A percentile compares a stretch with the other conserved stretches of the same genome.
phyloP scores from a whole-genome alignment of 1,140 invertebrate genomes.

The Wiebesia pumilae region DNA sequence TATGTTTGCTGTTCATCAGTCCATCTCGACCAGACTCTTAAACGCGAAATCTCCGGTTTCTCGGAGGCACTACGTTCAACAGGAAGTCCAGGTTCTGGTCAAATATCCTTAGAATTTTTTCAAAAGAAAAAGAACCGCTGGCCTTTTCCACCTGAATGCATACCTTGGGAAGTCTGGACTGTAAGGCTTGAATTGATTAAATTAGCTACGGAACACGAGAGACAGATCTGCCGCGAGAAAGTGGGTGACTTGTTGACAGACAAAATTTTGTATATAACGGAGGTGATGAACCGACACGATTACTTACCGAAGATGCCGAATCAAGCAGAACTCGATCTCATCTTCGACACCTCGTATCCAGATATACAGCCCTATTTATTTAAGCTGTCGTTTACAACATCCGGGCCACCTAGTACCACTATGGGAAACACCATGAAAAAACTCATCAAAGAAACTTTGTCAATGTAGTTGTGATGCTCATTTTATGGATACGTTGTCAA shows the following conservation, averaged over 20 bases:
- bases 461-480: conserved; percentile 62
- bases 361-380: conserved; percentile 98
- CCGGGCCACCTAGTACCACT: conserved; percentile 82
- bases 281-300: conserved; percentile 95
- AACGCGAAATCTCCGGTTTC: conserved; percentile 89
- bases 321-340: conserved; percentile 91
- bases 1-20: conserved; percentile 95
- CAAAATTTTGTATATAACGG: conserved; percentile 94
- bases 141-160: conserved; percentile 91
- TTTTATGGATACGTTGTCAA: neutral
- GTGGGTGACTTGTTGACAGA: conserved; percentile 94
- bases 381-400: conserved; percentile 87
- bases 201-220: conserved; percentile 90
- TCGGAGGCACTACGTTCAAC: conserved; percentile 87
- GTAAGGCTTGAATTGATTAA: conserved; percentile 91
- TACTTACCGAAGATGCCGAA: conserved; percentile 97
- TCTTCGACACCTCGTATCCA: conserved; percentile 93
- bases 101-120: conserved; percentile 97
- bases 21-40: conserved; percentile 83
- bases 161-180: conserved; percentile 99
- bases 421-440: conserved; percentile 92
- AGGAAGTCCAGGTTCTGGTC: conserved; percentile 83
- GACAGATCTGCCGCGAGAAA: conserved; percentile 90
- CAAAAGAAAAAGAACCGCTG: conserved; percentile 92
- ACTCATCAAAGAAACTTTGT: conserved; percentile 84